A percentile compares a stretch with the other conserved stretches of the same genome.
These are phyloP conservation scores for Todiramphus saurophagus DNA, from an alignment of 2,113 vertebrate genomes.

Conservation along the genomic window DNA sequence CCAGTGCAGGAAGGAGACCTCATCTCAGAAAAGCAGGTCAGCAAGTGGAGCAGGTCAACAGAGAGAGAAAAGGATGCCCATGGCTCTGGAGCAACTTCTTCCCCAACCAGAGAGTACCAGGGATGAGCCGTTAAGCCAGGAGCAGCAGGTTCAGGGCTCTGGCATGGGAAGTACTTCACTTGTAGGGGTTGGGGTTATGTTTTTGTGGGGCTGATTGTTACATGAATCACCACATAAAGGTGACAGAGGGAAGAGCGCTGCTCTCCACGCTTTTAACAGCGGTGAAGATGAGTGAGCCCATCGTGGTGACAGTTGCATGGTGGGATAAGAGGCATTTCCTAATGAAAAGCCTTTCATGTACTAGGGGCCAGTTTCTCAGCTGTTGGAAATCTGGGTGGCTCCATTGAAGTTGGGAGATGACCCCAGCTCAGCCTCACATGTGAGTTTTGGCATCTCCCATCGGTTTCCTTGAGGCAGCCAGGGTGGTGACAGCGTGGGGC, in stretches of 20 bases:
- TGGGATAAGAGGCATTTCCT: conserved; percentile 17
- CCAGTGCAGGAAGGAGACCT: neutral
- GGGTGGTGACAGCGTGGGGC: neutral
- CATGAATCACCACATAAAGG: conserved; percentile 32
- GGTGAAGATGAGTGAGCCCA: conserved; percentile 23
- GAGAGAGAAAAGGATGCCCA: neutral
- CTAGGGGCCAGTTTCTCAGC: neutral
- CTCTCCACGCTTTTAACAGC: neutral
- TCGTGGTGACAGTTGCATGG: neutral
- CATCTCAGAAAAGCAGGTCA: neutral
- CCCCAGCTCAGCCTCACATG: neutral
- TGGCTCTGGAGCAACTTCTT: neutral
- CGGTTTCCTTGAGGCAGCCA: neutral
- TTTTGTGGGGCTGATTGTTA: neutral
- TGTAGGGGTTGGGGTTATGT: neutral
- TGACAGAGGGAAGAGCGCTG: neutral
- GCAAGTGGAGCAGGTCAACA: neutral
- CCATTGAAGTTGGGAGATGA: conserved; percentile 13
- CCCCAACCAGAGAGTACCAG: neutral
- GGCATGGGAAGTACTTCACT: neutral
- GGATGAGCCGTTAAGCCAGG: neutral
- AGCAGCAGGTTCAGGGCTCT: neutral
- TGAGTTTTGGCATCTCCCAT: neutral
- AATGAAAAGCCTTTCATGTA: conserved; percentile 44
- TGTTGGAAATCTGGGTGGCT: conserved; percentile 44